These are phyloP conservation scores for Acomys russatus DNA, from an alignment of 2,797 vertebrate genomes.

Conservation along the genomic window DNA sequence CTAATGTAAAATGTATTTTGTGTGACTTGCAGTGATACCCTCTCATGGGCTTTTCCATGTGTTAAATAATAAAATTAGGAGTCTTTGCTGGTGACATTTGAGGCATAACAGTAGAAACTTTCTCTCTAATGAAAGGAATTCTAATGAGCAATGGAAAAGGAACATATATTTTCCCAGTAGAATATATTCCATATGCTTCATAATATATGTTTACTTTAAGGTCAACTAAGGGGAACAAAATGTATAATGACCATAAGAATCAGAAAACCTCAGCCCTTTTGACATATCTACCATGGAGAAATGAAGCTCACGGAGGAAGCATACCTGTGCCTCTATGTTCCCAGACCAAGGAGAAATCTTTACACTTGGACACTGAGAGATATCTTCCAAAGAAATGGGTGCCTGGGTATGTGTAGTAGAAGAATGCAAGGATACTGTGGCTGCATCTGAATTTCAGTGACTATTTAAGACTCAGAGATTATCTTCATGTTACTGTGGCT, in stretches of 20 bases:
- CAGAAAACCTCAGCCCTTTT: background rate
- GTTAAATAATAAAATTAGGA: conserved; percentile 62
- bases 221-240: background rate
- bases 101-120: background rate
- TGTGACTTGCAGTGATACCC: background rate
- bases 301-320: background rate
- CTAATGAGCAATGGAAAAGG: conserved; percentile 10
- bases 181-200: background rate
- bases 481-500: background rate
- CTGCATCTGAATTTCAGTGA: background rate
- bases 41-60: background rate
- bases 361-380: background rate
- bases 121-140: conserved; percentile 21
- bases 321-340: background rate
- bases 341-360: background rate
- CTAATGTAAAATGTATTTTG: conserved; percentile 41
- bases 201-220: conserved; percentile 5
- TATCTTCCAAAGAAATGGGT: background rate
- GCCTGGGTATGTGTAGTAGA: background rate
- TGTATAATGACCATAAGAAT: background rate
- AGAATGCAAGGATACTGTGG: background rate
- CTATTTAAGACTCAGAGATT: background rate
- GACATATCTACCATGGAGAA: background rate
- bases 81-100: background rate
- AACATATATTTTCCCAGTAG: background rate